These are phyloP conservation scores for Mesoclemmys tuberculata DNA, from an alignment of 2,113 vertebrate genomes.

Conservation along the genomic window DNA sequence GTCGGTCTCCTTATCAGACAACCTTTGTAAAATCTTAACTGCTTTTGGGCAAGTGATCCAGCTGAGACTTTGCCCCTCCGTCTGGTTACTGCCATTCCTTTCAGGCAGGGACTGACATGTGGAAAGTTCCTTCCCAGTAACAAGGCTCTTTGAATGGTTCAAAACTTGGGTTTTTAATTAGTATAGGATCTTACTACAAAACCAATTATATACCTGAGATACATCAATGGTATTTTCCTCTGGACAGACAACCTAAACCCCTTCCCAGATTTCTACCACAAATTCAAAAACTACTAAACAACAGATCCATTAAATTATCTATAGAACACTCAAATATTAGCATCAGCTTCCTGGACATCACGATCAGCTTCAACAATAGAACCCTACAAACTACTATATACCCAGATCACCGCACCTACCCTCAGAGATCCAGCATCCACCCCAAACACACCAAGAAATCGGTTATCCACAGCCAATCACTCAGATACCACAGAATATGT, in stretches of 20 bases:
- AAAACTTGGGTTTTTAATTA: not conserved
- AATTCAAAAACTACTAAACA: not conserved
- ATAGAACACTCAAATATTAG: not conserved
- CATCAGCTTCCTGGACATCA: not conserved
- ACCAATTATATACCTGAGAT: not conserved
- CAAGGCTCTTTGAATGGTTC: not conserved
- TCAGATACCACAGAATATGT: not conserved
- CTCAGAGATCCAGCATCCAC: not conserved
- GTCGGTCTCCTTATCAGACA: not conserved
- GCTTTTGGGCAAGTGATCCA: not conserved
- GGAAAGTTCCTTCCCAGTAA: fast-evolving
- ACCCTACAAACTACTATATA: not conserved
- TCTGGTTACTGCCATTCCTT: not conserved
- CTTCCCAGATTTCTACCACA: not conserved
- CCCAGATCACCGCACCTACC: not conserved
- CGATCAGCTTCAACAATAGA: not conserved
- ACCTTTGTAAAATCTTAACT: not conserved
- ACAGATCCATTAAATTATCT: not conserved
- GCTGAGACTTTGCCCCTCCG: not conserved
- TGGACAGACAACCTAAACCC: not conserved
- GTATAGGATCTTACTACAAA: not conserved
- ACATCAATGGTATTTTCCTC: not conserved
- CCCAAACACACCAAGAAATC: not conserved
- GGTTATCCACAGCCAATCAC: not conserved
- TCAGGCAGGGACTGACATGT: not conserved